Evolutionary conservation across 2,113 vertebrate species (phyloP), one percentile per base, ranked within the genome.

Genomic region (Rhynchopsitta pachyrhyncha): DNA sequence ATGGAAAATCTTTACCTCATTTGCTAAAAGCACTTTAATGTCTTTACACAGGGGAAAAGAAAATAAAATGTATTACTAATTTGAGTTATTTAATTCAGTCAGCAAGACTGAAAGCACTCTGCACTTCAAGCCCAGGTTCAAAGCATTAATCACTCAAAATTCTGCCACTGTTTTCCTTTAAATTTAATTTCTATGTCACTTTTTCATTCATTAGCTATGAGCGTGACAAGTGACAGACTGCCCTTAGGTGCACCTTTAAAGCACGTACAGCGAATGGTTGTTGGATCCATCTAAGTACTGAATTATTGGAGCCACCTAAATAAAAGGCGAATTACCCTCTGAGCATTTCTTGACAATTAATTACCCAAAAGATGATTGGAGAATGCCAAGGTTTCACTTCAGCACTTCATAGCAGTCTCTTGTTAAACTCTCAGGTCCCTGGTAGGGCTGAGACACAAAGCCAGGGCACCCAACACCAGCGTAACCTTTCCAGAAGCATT

Each of bases 11-110:
- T 90, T 93, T 47, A 64, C 71, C 52, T 95, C 82, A 88, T 90
- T 90, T 93, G 71, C 93, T 95, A 90, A 96, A 93, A 93, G 94
- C 82, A 76, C 23, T 68, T 90, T 25, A 60, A 79, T 64, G 33
- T 39, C 91, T 90, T 68, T 42, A 69, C 68, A 33, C 23, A 17
- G 7, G 5, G 3, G 37, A 33, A 68, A 33, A 41, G 31, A 14
- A 2, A 20, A 35, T 63, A 63, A 82, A 95, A 87, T 5, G 7
- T 60, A 82, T 80, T 59, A 73, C 49, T 60, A 64, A 90, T 88
- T 79, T 76, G 70, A 41, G 63, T 83, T 74, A 89, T 91, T 96
- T 86, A 39, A 74, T 91, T 82, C 90, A 60, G 70, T 90, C 78
- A 90, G 92, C 69, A 84, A 62, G 68, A 84, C n/a, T 66, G 82